Conservation (phyloP, 64 coral and sea anemone species). For the Stylophora pistillata region DNA sequence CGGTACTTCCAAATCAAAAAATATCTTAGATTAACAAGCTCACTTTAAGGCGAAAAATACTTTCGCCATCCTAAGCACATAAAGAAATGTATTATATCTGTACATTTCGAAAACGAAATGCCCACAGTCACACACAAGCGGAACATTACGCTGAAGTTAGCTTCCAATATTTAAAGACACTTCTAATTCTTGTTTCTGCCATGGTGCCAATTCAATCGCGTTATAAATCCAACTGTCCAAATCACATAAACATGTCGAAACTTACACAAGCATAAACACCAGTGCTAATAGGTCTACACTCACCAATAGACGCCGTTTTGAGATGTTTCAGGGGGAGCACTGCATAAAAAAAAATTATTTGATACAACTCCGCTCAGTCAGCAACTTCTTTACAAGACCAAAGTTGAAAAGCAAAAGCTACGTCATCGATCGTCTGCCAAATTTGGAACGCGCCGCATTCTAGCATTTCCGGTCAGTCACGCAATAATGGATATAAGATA, state of each 20-base stretch:
- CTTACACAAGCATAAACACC: neutral
- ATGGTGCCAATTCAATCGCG: neutral
- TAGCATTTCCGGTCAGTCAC: constrained; percentile 16
- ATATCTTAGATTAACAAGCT: too few species aligned
- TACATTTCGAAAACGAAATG: neutral
- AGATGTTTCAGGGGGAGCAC: neutral
- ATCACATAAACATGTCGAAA: neutral
- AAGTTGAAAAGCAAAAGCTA: neutral
- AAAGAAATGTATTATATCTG: neutral
- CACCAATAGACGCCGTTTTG: constrained; percentile 19
- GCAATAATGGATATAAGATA: neutral
- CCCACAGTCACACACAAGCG: neutral
- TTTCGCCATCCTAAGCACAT: neutral
- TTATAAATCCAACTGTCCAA: neutral
- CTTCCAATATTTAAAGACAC: neutral
- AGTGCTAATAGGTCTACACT: neutral
- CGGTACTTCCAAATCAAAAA: too few species aligned
- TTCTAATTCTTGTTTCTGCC: neutral
- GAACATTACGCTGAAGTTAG: neutral
- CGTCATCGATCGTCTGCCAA: constrained; percentile 5
- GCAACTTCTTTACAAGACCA: neutral
- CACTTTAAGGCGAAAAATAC: neutral
- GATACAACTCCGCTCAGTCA: neutral
- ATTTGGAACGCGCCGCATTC: neutral
- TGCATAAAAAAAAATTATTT: neutral